A percentile compares a stretch with the other conserved stretches of the same genome.
Evolutionary conservation across 2,797 vertebrate genomes (phyloP).

Genomic region (Dermochelys coriacea): DNA sequence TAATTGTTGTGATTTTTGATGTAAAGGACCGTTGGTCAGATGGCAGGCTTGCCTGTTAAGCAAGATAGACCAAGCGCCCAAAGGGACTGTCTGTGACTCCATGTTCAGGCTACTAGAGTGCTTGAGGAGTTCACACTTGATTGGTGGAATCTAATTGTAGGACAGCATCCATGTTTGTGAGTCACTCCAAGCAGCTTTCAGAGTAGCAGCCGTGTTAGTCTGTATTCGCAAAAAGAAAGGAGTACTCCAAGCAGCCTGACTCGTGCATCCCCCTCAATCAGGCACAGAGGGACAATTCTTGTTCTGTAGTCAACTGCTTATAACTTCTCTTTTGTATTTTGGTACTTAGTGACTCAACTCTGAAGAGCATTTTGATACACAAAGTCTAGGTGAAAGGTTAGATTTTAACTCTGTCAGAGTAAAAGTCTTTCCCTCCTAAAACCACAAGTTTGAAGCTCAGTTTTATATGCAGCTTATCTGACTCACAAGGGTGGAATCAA

Average conservation of each 20-base stretch:
- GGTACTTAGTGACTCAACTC: fast-evolving
- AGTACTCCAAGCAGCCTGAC: not conserved
- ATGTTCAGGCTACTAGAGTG: not conserved
- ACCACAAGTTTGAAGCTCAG: not conserved
- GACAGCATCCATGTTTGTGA: not conserved
- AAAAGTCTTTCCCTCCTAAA: not conserved
- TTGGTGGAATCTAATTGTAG: too few relatives aligned
- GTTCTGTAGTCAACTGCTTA: not conserved
- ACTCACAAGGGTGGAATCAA: not conserved
- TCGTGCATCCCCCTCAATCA: not conserved
- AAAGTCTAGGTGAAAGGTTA: not conserved
- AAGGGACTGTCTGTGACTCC: not conserved
- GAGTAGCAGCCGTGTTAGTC: too few relatives aligned
- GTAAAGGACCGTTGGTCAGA: too few relatives aligned
- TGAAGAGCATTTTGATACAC: not conserved
- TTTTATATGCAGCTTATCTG: not conserved
- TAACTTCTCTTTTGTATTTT: not conserved
- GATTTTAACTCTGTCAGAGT: not conserved
- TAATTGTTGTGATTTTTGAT: too few relatives aligned
- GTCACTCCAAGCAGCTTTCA: not conserved
- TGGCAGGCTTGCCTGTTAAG: not conserved
- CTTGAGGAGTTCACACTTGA: not conserved
- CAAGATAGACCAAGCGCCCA: not conserved
- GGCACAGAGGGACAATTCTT: not conserved
- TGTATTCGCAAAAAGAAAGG: too few relatives aligned